Percentiles rank a stretch among this genome's conserved stretches.
These are phyloP conservation scores for Cinclus cinclus DNA, from an alignment of 2,113 vertebrate genomes.

Conservation along the genomic window DNA sequence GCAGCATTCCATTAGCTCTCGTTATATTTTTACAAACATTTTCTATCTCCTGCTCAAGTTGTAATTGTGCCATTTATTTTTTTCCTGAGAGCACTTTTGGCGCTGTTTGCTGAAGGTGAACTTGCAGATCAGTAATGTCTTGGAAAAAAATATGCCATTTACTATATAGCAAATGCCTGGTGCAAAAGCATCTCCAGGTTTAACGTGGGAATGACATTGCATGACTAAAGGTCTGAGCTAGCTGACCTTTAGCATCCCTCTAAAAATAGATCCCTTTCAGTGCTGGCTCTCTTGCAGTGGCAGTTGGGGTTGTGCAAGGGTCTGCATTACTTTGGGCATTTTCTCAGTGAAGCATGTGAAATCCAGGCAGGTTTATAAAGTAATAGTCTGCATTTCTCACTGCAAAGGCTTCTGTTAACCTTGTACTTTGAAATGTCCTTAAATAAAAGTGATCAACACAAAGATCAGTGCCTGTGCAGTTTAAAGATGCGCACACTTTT, in stretches of 20 bases:
- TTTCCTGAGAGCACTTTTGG: conserved; percentile 9
- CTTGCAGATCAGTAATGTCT: background rate
- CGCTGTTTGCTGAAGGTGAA: conserved; percentile 28
- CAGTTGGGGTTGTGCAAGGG: conserved; percentile 26
- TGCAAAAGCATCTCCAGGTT: background rate
- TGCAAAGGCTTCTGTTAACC: background rate
- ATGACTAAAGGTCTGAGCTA: background rate
- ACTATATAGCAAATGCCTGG: background rate
- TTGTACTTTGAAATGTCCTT: background rate
- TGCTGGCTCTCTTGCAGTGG: background rate
- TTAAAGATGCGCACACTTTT: background rate
- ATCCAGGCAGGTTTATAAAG: background rate
- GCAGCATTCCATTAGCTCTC: background rate
- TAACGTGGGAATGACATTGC: background rate
- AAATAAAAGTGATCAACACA: background rate
- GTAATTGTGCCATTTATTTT: background rate
- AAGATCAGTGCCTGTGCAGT: background rate
- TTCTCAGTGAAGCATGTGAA: background rate
- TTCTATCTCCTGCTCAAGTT: background rate
- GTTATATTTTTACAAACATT: background rate
- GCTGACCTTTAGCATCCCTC: conserved; percentile 56
- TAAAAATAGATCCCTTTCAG: conserved; percentile 55
- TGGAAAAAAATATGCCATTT: background rate
- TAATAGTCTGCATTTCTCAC: background rate
- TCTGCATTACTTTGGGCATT: conserved; percentile 36